These are phyloP conservation scores for Gambelia wislizenii DNA, from an alignment of 2,797 vertebrate genomes.

Conservation along the genomic window DNA sequence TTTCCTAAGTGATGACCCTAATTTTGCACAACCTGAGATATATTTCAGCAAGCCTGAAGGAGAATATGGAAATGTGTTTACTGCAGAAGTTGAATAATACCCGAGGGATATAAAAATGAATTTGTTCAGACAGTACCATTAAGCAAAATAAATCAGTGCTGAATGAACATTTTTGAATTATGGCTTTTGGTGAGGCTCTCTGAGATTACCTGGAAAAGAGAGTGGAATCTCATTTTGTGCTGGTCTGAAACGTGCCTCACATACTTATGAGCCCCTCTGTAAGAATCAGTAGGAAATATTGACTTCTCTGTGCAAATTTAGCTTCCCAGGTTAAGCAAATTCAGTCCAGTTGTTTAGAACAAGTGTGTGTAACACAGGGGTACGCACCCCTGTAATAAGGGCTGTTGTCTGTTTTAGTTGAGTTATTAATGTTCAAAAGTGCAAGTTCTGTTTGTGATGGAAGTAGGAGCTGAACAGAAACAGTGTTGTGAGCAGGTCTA, in stretches of 20 bases:
- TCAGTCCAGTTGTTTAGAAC: conserved; percentile 14
- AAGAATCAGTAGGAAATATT: conserved; percentile 25
- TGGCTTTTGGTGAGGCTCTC: not conserved
- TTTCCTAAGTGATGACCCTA: conserved; percentile 38
- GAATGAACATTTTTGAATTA: conserved; percentile 31
- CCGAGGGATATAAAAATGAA: conserved; percentile 19
- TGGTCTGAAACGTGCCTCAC: conserved; percentile 38
- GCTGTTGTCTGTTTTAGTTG: not conserved
- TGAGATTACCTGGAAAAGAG: conserved; percentile 40
- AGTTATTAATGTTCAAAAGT: conserved; percentile 11
- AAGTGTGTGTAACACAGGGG: not conserved
- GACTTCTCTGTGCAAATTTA: conserved; percentile 23
- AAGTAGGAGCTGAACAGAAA: conserved; percentile 46
- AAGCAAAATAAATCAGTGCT: conserved; percentile 1
- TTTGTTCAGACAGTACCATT: not conserved
- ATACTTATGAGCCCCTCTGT: conserved; percentile 17
- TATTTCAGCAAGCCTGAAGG: conserved; percentile 40
- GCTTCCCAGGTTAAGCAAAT: conserved; percentile 20
- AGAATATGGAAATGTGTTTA: conserved; percentile 40
- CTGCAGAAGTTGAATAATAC: conserved; percentile 25
- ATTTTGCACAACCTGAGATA: not conserved
- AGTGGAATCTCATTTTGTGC: conserved; percentile 31
- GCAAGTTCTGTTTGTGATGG: conserved; percentile 19
- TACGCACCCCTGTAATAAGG: not conserved
- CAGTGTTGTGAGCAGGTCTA: conserved; percentile 10